Conservation (phyloP, 2,797 vertebrate species). For the Aldrovandia affinis region DNA sequence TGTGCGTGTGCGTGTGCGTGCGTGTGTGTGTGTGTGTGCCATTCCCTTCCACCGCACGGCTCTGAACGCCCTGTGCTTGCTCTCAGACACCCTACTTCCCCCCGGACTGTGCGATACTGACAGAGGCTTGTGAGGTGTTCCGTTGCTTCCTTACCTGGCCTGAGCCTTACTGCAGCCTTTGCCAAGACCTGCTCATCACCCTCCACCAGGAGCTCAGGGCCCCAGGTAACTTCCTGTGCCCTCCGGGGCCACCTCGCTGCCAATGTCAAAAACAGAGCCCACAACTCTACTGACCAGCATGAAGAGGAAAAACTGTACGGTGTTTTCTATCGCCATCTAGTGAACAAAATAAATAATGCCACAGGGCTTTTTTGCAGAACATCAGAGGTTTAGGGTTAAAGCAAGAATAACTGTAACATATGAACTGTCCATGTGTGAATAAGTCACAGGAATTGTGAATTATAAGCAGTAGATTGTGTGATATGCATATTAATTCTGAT, state of each 20-base stretch:
- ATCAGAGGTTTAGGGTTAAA: no score
- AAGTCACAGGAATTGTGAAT: not conserved
- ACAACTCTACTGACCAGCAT: no score
- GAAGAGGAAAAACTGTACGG: slow-evolving; percentile 22
- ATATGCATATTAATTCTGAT: not conserved
- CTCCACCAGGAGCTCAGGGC: slow-evolving; percentile 87
- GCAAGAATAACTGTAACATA: no score
- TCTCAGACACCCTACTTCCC: slow-evolving; percentile 87
- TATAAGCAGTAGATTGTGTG: not conserved
- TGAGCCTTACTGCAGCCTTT: slow-evolving; percentile 86
- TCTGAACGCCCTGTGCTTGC: slow-evolving; percentile 7
- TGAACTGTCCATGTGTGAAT: no score
- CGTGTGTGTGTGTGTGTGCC: not conserved
- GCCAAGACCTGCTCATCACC: slow-evolving; percentile 82
- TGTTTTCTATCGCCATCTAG: slow-evolving; percentile 13
- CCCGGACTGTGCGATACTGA: slow-evolving; percentile 76
- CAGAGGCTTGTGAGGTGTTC: slow-evolving; percentile 80
- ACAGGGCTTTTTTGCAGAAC: no score
- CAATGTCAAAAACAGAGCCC: no score
- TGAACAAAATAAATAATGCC: slow-evolving; percentile 24
- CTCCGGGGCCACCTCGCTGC: not conserved
- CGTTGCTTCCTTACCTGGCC: slow-evolving; percentile 92
- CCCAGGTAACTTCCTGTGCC: slow-evolving; percentile 76
- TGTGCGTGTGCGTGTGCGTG: not conserved
- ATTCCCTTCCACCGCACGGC: slow-evolving; percentile 4